These are phyloP conservation scores for Diorhabda carinulata DNA, from an alignment of 1,140 invertebrate species.

Conservation along the genomic window DNA sequence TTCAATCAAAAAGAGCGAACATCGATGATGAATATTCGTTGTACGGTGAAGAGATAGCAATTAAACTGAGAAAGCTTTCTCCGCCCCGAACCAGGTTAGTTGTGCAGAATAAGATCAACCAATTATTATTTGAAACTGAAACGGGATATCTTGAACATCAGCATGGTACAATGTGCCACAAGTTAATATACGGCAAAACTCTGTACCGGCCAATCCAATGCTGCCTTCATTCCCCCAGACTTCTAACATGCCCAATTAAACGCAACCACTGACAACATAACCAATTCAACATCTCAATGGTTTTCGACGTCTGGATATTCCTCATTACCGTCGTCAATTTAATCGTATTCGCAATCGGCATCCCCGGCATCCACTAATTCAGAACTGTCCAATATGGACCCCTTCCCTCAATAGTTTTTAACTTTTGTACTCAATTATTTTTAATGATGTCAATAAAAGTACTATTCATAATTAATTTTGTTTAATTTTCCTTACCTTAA, in stretches of 20 bases:
- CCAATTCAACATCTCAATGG: no score
- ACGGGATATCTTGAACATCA: no score
- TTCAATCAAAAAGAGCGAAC: conserved; percentile 16
- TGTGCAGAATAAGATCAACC: conserved; percentile 16
- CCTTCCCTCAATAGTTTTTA: conserved; percentile 8
- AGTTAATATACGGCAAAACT: no score
- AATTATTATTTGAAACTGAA: conserved; percentile 19
- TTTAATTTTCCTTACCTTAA: conserved; percentile 16
- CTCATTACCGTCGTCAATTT: no score
- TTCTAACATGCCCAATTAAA: no score
- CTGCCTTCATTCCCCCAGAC: no score
- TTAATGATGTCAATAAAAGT: conserved; percentile 12
- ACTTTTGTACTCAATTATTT: conserved; percentile 11
- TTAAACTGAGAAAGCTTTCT: conserved; percentile 17
- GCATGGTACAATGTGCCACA: no score
- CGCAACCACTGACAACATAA: no score
- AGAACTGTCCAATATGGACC: neutral
- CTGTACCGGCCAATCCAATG: no score
- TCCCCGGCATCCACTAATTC: no score
- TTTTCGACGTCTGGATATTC: no score
- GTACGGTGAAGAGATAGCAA: conserved; percentile 16
- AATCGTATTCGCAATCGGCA: no score
- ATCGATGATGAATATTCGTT: conserved; percentile 13
- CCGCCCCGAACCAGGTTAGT: conserved; percentile 15
- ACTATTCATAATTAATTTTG: conserved; percentile 13